phyloP scores from a whole-genome alignment of 2,113 vertebrate species.

The Colinus virginianus region DNA sequence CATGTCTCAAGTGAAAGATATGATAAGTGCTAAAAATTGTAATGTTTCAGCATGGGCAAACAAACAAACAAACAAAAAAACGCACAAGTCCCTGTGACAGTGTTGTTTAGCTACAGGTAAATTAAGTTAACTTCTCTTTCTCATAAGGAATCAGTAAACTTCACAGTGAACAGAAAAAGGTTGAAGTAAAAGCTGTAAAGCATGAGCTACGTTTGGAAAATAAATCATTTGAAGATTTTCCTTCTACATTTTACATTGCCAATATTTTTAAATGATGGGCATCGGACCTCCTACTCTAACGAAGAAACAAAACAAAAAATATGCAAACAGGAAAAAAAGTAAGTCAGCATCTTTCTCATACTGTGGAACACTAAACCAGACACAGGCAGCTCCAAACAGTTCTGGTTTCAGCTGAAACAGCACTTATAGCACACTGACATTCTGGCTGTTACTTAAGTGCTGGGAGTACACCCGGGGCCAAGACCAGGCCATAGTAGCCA shows the following conservation, averaged over 20 bases:
- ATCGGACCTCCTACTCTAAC: not conserved
- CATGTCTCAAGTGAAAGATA: not conserved
- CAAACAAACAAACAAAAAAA: too few species aligned
- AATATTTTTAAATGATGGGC: not conserved
- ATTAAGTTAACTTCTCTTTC: not conserved
- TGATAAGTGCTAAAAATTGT: not conserved
- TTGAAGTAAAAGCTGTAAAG: not conserved
- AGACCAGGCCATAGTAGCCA: too few species aligned
- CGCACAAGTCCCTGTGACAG: not conserved
- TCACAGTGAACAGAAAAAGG: not conserved
- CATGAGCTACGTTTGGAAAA: not conserved
- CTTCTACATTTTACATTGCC: not conserved
- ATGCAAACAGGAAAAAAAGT: not conserved
- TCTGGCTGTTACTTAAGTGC: too few species aligned
- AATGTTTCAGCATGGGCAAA: not conserved
- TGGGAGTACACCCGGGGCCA: too few species aligned
- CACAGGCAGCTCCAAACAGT: too few species aligned
- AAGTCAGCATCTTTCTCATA: not conserved
- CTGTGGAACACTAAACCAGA: not conserved
- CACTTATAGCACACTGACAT: too few species aligned
- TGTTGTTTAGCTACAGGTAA: not conserved
- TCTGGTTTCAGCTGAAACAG: too few species aligned
- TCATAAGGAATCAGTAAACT: not conserved
- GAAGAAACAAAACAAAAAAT: not conserved
- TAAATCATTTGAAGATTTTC: not conserved